Percentiles rank a stretch among this genome's conserved stretches.
These are phyloP conservation scores for Esox masquinongy DNA, from an alignment of 2,797 vertebrate genomes.

Conservation along the genomic window DNA sequence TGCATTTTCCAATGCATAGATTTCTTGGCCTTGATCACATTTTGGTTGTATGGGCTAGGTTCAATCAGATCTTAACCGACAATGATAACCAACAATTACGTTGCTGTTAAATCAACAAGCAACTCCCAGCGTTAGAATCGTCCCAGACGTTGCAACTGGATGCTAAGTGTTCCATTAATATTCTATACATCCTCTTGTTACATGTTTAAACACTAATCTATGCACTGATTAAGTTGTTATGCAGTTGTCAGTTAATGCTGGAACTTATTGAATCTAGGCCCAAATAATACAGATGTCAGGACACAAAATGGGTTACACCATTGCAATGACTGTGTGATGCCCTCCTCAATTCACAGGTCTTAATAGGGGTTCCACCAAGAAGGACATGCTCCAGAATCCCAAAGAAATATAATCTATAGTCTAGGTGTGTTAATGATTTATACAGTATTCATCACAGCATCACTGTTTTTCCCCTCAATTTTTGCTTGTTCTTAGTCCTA, in stretches of 20 bases:
- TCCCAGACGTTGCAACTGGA: no score
- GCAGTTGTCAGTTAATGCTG: no score
- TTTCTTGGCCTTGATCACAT: constrained; percentile 7
- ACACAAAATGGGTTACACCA: neutral
- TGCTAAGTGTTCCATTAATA: no score
- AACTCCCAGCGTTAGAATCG: no score
- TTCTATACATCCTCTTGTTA: no score
- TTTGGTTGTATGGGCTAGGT: neutral
- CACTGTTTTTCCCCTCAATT: neutral
- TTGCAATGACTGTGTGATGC: neutral
- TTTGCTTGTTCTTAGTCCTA: neutral
- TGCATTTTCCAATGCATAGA: constrained; percentile 15
- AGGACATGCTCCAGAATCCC: neutral
- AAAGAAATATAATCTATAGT: neutral
- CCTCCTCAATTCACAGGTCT: constrained; percentile 1
- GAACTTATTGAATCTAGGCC: no score
- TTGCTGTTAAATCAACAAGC: no score
- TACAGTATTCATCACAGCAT: neutral
- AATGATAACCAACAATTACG: no score
- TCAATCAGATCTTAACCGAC: neutral
- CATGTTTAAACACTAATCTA: no score
- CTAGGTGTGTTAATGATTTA: neutral
- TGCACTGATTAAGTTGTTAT: no score
- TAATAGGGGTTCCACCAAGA: neutral
- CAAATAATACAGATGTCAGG: no score